Evolutionary conservation across 2,888 invertebrate genomes (phyloP).

Genomic region (Allolobophora icterica): DNA sequence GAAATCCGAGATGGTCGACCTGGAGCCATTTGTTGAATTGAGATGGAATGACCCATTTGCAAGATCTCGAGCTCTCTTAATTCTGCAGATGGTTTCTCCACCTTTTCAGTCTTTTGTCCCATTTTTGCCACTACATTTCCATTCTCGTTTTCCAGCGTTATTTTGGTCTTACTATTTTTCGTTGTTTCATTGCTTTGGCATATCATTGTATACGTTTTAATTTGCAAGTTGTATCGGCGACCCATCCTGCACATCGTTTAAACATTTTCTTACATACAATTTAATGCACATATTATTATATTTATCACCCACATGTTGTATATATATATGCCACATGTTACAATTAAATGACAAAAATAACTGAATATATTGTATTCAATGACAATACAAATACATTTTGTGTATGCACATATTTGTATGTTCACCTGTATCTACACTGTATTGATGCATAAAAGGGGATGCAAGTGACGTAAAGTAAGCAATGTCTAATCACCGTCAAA

Average conservation of each 20-base stretch:
- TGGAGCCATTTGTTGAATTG: too few species aligned
- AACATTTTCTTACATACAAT: neutral
- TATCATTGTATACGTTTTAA: too few species aligned
- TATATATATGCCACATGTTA: neutral
- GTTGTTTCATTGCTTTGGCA: too few species aligned
- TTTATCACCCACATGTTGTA: neutral
- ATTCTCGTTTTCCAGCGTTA: neutral
- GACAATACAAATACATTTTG: neutral
- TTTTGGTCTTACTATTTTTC: neutral
- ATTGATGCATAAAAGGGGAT: too few species aligned
- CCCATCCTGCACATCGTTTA: neutral
- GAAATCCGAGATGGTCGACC: too few species aligned
- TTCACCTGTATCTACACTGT: neutral
- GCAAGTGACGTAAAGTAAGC: too few species aligned
- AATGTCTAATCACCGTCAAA: too few species aligned
- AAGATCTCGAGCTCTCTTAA: too few species aligned
- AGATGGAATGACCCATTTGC: too few species aligned
- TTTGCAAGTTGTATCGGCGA: too few species aligned
- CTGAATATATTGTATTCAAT: neutral
- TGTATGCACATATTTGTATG: too few species aligned
- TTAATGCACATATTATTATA: neutral
- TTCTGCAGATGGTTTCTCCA: neutral
- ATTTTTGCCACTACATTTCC: neutral
- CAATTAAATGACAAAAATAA: slow-evolving; percentile 11
- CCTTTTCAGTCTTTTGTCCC: too few species aligned